Evolutionary conservation across 2,797 vertebrate species (phyloP).

Genomic region (Diplodus sargus): DNA sequence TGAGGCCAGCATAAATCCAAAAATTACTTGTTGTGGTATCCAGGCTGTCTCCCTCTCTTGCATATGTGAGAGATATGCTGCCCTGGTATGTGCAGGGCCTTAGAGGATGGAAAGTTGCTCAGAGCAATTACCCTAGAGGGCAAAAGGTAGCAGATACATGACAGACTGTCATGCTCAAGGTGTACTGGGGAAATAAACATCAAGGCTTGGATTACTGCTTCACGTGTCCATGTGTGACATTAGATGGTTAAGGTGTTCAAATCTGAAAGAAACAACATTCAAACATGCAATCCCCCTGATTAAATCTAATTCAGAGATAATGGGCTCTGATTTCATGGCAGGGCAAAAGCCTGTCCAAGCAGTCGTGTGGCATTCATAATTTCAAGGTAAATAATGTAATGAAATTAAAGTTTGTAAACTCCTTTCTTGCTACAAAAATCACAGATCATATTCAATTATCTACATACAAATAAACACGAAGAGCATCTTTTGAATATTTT

Average conservation of each 20-base stretch:
- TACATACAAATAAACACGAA: too few species aligned
- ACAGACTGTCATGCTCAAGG: conserved; percentile 46
- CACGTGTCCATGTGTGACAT: conserved; percentile 33
- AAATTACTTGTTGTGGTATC: conserved; percentile 75
- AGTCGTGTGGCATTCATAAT: background rate
- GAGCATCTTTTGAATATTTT: too few species aligned
- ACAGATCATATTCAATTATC: too few species aligned
- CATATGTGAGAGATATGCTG: conserved; percentile 41
- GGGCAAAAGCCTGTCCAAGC: background rate
- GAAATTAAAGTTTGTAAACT: too few species aligned
- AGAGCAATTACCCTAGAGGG: conserved; percentile 39
- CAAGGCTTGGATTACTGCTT: conserved; percentile 27
- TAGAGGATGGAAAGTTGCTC: conserved; percentile 44
- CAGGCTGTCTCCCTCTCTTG: conserved; percentile 51
- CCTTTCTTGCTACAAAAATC: too few species aligned
- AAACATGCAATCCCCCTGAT: background rate
- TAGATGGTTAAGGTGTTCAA: conserved; percentile 45
- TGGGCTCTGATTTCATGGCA: conserved; percentile 18
- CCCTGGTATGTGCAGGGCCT: conserved; percentile 57
- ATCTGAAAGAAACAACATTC: conserved; percentile 42
- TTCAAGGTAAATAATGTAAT: background rate
- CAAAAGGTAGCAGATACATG: conserved; percentile 53
- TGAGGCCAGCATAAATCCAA: conserved; percentile 73
- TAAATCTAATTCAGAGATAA: conserved; percentile 17
- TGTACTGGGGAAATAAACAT: conserved; percentile 33